These are phyloP conservation scores for Embidobia sp. DNA, from an alignment of 2,888 invertebrate species.

Conservation along the genomic window DNA sequence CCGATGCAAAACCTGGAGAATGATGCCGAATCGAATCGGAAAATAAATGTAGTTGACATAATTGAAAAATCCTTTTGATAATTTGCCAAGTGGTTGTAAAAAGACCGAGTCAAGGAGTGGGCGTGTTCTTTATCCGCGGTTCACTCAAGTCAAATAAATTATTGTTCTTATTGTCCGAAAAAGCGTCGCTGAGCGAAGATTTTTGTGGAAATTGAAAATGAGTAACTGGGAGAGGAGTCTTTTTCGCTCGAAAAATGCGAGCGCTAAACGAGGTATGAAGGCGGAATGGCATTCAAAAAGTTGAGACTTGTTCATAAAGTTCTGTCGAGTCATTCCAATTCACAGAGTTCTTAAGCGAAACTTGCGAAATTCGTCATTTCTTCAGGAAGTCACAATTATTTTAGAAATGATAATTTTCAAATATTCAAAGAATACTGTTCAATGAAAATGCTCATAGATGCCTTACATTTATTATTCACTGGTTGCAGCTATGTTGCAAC, in stretches of 20 bases:
- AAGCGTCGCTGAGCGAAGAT: conserved; percentile 20
- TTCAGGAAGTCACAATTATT: conserved; percentile 10
- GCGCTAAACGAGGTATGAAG: conserved; percentile 54
- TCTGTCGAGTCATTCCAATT: conserved; percentile 36
- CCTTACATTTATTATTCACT: too few species aligned
- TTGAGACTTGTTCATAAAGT: conserved; percentile 43
- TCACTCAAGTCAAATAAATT: conserved; percentile 52
- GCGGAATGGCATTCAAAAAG: conserved; percentile 46
- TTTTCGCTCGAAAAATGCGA: conserved; percentile 27
- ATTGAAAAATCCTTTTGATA: conserved; percentile 62
- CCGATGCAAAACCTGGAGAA: not conserved
- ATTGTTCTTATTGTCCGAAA: conserved; percentile 58
- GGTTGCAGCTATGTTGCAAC: too few species aligned
- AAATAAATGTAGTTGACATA: conserved; percentile 59
- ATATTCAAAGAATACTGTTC: not conserved
- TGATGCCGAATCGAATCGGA: conserved; percentile 11
- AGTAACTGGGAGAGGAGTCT: conserved; percentile 31
- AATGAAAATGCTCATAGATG: too few species aligned
- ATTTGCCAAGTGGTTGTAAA: conserved; percentile 55
- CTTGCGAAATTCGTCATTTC: conserved; percentile 12
- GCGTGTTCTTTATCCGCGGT: conserved; percentile 42
- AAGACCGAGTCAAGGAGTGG: conserved; percentile 26
- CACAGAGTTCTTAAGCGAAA: conserved; percentile 11
- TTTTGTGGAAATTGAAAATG: conserved; percentile 56
- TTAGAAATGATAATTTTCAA: not conserved